Evolutionary conservation across 2,113 vertebrate genomes (phyloP).

Genomic region (Microtus pennsylvanicus): DNA sequence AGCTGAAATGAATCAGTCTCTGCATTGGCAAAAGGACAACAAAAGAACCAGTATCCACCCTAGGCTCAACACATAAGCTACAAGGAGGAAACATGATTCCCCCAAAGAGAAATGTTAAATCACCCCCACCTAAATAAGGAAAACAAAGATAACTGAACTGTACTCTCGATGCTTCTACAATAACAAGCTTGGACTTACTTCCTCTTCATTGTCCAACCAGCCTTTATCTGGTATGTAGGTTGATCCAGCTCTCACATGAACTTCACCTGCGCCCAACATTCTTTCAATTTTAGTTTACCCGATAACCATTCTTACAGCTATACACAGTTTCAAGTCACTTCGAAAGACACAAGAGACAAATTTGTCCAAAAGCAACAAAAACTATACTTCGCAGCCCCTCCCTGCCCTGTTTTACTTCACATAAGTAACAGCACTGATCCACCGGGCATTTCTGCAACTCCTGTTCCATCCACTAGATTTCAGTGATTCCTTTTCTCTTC

Average conservation of each 20-base stretch:
- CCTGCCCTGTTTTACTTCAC: neutral
- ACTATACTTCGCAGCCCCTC: neutral
- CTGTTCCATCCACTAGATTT: neutral
- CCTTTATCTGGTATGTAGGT: neutral
- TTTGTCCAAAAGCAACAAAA: neutral
- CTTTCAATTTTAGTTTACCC: neutral
- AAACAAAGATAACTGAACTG: neutral
- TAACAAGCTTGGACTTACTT: constrained; percentile 8
- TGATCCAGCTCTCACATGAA: neutral
- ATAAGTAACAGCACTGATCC: neutral
- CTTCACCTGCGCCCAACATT: neutral
- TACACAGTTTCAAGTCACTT: neutral
- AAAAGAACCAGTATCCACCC: neutral
- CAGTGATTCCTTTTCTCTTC: neutral
- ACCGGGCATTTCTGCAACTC: neutral
- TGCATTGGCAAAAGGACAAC: neutral
- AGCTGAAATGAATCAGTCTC: neutral
- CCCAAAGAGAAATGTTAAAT: neutral
- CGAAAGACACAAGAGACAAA: neutral
- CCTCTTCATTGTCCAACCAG: neutral
- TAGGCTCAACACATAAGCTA: neutral
- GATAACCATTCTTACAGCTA: neutral
- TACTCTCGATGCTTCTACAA: constrained; percentile 1
- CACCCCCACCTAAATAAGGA: neutral
- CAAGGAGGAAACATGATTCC: neutral